Percentiles rank a stretch among this genome's conserved stretches.
These are phyloP conservation scores for Sitobion miscanthi DNA, from an alignment of 1,140 invertebrate species.

Conservation along the genomic window DNA sequence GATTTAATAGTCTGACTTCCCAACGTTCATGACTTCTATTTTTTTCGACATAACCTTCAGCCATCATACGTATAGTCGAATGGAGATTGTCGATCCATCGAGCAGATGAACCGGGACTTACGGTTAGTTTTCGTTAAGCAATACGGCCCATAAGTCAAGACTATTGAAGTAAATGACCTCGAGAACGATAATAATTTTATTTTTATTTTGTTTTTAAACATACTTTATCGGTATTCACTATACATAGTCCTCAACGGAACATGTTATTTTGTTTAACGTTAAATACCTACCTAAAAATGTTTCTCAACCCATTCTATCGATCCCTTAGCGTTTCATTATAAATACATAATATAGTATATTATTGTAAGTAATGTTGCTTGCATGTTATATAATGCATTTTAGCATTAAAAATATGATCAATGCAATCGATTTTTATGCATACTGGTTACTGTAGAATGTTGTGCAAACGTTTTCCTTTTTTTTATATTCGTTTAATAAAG, in stretches of 20 bases:
- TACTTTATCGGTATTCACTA: neutral
- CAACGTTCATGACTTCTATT: slow-evolving; percentile 1
- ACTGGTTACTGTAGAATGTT: neutral
- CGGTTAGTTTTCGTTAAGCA: slow-evolving; percentile 3
- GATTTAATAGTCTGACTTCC: neutral
- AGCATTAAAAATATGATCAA: neutral
- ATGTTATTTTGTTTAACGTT: slow-evolving; percentile 15
- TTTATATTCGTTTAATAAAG: neutral
- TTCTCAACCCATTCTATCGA: neutral
- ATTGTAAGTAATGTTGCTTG: neutral
- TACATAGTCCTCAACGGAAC: neutral
- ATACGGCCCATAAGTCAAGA: neutral
- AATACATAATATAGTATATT: neutral
- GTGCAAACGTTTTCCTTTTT: neutral
- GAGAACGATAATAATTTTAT: neutral
- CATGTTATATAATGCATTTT: neutral
- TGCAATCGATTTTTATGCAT: neutral
- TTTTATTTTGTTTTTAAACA: neutral
- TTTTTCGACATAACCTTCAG: neutral
- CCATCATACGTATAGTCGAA: neutral
- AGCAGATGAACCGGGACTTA: slow-evolving; percentile 25
- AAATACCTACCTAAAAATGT: neutral
- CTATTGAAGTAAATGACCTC: slow-evolving; percentile 26
- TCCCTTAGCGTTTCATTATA: neutral
- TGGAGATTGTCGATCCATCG: slow-evolving; percentile 32